Evolutionary conservation across 2,888 invertebrate species (phyloP).

Genomic region (Drosophila prostipennis): DNA sequence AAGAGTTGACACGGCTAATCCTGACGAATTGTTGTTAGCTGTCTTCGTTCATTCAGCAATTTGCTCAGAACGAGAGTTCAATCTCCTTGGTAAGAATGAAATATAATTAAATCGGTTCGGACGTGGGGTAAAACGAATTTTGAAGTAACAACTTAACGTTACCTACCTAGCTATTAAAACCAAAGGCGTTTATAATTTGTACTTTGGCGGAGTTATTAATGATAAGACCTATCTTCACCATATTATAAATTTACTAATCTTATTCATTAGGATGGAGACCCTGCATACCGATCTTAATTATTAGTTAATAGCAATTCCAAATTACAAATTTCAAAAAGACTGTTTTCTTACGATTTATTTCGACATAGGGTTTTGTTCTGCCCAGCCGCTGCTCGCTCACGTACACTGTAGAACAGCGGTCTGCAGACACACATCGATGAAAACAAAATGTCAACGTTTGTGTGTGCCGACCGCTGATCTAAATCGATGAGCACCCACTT

Average conservation of each 20-base stretch:
- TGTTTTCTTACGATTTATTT: too few species aligned
- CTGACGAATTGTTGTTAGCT: slow-evolving; percentile 50
- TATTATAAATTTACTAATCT: not conserved
- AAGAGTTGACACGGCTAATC: slow-evolving; percentile 57
- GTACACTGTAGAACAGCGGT: too few species aligned
- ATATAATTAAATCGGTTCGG: not conserved
- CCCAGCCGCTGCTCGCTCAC: too few species aligned
- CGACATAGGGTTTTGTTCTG: too few species aligned
- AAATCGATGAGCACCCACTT: too few species aligned
- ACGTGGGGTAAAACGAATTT: not conserved
- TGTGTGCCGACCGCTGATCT: too few species aligned
- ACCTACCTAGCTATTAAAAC: not conserved
- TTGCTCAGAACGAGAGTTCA: not conserved
- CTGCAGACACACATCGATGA: too few species aligned
- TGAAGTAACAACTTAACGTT: not conserved
- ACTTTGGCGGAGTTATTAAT: not conserved
- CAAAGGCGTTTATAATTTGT: not conserved
- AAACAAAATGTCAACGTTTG: too few species aligned
- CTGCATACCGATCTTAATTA: not conserved
- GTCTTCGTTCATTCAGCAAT: slow-evolving; percentile 25
- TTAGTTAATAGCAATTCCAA: too few species aligned
- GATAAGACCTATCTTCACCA: not conserved
- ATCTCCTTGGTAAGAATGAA: not conserved
- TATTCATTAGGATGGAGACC: not conserved
- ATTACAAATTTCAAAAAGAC: not conserved